Conservation (phyloP, 2,888 invertebrate genomes). For the Agonopterix arenella region DNA sequence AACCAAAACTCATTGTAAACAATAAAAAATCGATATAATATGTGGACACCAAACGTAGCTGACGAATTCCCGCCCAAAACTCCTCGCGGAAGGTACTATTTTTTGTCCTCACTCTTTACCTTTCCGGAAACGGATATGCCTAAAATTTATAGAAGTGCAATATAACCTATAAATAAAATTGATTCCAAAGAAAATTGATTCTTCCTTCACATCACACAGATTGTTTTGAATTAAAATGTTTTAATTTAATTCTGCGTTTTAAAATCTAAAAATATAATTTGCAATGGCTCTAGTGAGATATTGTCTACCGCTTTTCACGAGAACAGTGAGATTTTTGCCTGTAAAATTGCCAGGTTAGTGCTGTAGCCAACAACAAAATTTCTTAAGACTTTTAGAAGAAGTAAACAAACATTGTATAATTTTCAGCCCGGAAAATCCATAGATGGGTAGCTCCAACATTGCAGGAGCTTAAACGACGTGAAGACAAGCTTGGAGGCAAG, state of each 20-base stretch:
- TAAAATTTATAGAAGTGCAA: no score
- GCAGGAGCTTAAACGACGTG: constrained; percentile 76
- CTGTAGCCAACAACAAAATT: background rate
- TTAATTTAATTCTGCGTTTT: background rate
- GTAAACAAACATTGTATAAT: background rate
- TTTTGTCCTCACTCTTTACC: no score
- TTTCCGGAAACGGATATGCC: no score
- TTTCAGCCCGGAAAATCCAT: constrained; percentile 55
- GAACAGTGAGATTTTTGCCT: constrained; percentile 31
- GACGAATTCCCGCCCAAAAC: no score
- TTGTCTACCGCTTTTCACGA: constrained; percentile 39
- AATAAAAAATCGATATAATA: no score
- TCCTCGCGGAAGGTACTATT: no score
- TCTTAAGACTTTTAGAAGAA: background rate
- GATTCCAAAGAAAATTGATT: background rate
- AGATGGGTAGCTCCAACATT: constrained; percentile 85
- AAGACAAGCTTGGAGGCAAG: constrained; percentile 77
- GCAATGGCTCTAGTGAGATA: constrained; percentile 55
- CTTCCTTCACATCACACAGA: background rate
- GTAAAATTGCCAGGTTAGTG: background rate
- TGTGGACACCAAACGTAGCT: no score
- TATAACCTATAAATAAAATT: background rate
- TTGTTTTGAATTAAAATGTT: background rate
- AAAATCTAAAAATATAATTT: constrained; percentile 1
- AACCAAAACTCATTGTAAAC: no score